Base-by-base conservation (phyloP, 2,113 vertebrate species). In the Periophthalmodon schlosseri region DNA sequence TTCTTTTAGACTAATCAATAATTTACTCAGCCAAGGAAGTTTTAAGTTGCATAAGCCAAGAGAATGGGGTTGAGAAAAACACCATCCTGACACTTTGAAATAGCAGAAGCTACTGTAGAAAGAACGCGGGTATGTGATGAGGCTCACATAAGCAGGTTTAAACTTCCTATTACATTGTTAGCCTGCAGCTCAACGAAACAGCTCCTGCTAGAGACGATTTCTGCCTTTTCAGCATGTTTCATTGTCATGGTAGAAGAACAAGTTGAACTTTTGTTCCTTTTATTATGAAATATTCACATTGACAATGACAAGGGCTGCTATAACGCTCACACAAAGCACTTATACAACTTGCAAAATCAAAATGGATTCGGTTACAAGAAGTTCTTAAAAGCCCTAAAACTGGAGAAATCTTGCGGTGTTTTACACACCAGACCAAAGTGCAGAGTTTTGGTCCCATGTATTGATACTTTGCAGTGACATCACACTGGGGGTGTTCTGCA, bases 1-100 rank as follows among this genome's bases (percentile, higher is more conserved):
- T 64, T 68, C 46, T 81, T 76, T 75, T 80, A 36, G 54, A 18
- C 47, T 63, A 64, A 79, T 84, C n/a, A 75, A 81, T 83, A 68
- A 79, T 77, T 76, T 28, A 81, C 24, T 36, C 13, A 7, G 28
- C 67, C 36, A 44, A 49, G 46, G 67, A 77, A 69, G 64, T 78
- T 76, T 68, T 75, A 65, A 49, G 68, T 76, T 77, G 60, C 66
- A 1, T 56, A 73, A 76, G 72, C 50, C 63, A 13, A 72, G 50
- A 77, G 58, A 76, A 47, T 68, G 70, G 69, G 74, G 44, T 61
- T 28, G 67, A 78, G 54, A 57, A 80, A 71, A 74, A 76, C 18
- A 14, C 46, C 21, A 65, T 24, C 33, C 44, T 70, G 52, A 72
- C 60, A 73, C 54, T 74, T 81, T 72, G 39, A 68, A 68, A 68